Evolutionary conservation across 2,888 invertebrate genomes (phyloP), one percentile per base, ranked within the genome.

Genomic region (Miltochrista miniata): DNA sequence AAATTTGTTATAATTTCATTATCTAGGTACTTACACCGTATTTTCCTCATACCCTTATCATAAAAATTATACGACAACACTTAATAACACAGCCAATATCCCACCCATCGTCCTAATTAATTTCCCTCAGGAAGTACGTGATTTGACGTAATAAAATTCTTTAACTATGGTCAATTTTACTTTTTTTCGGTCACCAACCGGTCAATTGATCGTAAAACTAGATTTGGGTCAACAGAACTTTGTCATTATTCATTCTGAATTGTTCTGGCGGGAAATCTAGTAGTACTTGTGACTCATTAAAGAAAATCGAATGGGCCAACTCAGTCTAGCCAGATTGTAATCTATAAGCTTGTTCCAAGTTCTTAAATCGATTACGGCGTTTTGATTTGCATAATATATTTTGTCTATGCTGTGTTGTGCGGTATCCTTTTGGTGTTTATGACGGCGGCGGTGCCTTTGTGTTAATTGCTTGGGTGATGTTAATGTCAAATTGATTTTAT

Each of bases 221-320:
- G 78, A 88, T 87, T 74, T 89, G 76, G 89, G 85, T 76, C 85
- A 77, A 64, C 51, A 54, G 76, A 76, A 74, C 77, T 65, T 72
- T 74, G 87, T 77, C 83, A 90, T 89, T 86, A 90, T 88, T 89
- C 87, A 88, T 85, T 81, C 76, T 59, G 83, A 71, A 86, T 85
- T 83, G 83, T 83, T 79, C 76, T 85, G 84, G 86, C 80, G 79
- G 80, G 87, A 89, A 89, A 87, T 89, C 85, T n/a, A 85, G 87
- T 88, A 86, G 72, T 67, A 52, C 66, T 61, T 57, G 76, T 90
- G 89, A 88, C 82, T 90, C 90, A 90, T 90, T 89, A 85, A 85
- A 88, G 82, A 87, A 82, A 81, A 79, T 74, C 70, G 70, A 47
- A 80, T 72, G n/a, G 36, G 15, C 35, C 71, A 70, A 73, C 63